Percentiles rank a stretch among this genome's conserved stretches.
phyloP scores from a whole-genome alignment of 2,113 vertebrate genomes.

The Oceanites oceanicus region DNA sequence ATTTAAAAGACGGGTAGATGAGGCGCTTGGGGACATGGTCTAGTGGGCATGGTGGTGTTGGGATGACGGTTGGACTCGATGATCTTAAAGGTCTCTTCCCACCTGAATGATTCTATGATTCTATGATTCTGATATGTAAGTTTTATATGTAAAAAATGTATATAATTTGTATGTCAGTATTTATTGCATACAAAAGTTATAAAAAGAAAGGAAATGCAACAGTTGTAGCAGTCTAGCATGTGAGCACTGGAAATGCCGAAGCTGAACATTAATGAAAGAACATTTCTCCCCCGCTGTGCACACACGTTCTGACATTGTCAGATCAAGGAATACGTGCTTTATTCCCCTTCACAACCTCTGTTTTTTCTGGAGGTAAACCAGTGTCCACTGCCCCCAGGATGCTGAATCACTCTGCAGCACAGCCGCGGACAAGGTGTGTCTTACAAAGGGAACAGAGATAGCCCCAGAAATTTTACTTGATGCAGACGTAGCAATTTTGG shows the following conservation, averaged over 20 bases:
- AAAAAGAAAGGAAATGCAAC: not conserved
- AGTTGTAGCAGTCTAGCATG: accelerated
- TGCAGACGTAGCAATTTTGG: not conserved
- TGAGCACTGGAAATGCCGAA: not conserved
- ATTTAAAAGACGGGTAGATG: too few species aligned
- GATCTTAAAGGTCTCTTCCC: too few species aligned
- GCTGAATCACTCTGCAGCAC: not conserved
- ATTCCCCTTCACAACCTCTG: not conserved
- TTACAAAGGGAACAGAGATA: not conserved
- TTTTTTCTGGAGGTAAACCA: not conserved
- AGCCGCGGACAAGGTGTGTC: not conserved
- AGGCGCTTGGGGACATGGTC: too few species aligned
- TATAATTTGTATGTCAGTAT: too few species aligned
- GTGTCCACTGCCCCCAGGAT: not conserved
- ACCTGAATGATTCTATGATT: too few species aligned
- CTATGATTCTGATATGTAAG: too few species aligned
- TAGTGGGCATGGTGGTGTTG: too few species aligned
- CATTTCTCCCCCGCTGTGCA: not conserved
- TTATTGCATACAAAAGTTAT: not conserved
- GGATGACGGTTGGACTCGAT: too few species aligned
- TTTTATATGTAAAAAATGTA: not conserved
- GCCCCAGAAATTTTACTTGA: not conserved
- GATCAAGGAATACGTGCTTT: not conserved
- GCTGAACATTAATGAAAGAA: not conserved
- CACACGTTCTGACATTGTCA: accelerated